These are phyloP conservation scores for Nesogale talazaci DNA, from an alignment of 2,113 vertebrate genomes.

Conservation along the genomic window DNA sequence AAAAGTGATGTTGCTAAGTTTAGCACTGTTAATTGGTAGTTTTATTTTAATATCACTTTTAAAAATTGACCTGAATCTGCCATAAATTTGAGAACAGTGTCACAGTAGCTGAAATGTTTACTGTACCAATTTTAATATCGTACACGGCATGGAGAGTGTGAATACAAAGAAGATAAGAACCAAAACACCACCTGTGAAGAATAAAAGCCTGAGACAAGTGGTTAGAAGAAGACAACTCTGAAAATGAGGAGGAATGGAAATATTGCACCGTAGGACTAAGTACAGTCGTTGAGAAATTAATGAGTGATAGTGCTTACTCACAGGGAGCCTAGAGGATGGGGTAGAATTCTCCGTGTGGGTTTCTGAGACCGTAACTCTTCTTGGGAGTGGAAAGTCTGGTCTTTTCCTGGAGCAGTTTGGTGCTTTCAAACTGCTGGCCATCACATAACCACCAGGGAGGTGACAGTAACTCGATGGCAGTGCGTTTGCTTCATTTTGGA, in stretches of 20 bases:
- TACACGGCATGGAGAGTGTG: background rate
- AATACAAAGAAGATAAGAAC: background rate
- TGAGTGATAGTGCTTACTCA: background rate
- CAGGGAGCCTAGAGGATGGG: too few relatives aligned
- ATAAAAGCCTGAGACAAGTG: background rate
- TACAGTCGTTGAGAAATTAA: constrained; percentile 1
- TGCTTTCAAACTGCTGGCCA: too few relatives aligned
- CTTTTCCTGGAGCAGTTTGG: too few relatives aligned
- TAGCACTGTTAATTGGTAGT: constrained; percentile 36
- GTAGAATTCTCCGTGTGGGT: too few relatives aligned
- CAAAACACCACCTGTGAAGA: constrained; percentile 39
- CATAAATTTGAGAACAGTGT: constrained; percentile 62
- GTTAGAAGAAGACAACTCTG: background rate
- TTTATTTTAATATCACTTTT: constrained; percentile 59
- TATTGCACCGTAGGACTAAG: background rate
- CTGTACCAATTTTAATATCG: background rate
- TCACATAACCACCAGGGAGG: too few relatives aligned
- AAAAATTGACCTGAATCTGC: constrained; percentile 41
- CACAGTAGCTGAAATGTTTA: constrained; percentile 70
- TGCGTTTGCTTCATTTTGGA: background rate
- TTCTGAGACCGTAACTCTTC: too few relatives aligned
- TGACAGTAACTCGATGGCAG: too few relatives aligned
- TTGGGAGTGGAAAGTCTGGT: too few relatives aligned
- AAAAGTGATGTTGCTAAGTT: constrained; percentile 7
- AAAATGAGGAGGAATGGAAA: constrained; percentile 41